Evolutionary conservation across 2,888 invertebrate genomes (phyloP).

Genomic region (Gisinianus flammeolus): DNA sequence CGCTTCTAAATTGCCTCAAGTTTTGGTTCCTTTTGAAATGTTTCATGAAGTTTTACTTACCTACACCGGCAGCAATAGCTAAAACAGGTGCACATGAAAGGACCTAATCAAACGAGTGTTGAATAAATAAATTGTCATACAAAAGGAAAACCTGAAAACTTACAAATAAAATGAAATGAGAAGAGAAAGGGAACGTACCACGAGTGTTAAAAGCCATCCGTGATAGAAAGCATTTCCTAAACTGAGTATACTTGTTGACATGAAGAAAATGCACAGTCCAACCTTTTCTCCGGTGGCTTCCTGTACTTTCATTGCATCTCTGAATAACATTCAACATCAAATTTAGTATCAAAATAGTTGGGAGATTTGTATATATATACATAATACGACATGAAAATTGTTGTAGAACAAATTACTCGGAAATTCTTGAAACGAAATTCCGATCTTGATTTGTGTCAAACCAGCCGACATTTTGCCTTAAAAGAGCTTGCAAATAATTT

Average conservation of each 20-base stretch:
- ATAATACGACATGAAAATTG: no score
- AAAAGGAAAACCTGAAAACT: no score
- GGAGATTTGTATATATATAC: no score
- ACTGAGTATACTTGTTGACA: slow-evolving; percentile 72
- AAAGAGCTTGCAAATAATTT: slow-evolving; percentile 50
- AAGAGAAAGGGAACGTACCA: no score
- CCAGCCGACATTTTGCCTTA: slow-evolving; percentile 58
- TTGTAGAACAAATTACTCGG: slow-evolving; percentile 45
- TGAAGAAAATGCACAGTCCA: slow-evolving; percentile 74
- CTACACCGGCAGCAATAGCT: slow-evolving; percentile 74
- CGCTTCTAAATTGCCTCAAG: no score
- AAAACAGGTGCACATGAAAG: slow-evolving; percentile 77
- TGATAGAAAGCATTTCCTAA: slow-evolving; percentile 74
- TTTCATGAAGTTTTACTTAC: slow-evolving; percentile 68
- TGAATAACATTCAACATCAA: slow-evolving; percentile 15
- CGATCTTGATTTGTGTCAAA: slow-evolving; percentile 57
- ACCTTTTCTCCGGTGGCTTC: slow-evolving; percentile 85
- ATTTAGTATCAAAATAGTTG: neutral
- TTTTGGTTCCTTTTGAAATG: no score
- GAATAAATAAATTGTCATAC: no score
- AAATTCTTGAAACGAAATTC: slow-evolving; percentile 57
- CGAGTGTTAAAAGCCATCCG: slow-evolving; percentile 82
- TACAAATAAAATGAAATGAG: no score
- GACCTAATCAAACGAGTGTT: no score
- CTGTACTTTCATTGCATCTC: slow-evolving; percentile 69